Base-by-base conservation (phyloP, 2,888 invertebrate genomes). In the Empis stercorea region DNA sequence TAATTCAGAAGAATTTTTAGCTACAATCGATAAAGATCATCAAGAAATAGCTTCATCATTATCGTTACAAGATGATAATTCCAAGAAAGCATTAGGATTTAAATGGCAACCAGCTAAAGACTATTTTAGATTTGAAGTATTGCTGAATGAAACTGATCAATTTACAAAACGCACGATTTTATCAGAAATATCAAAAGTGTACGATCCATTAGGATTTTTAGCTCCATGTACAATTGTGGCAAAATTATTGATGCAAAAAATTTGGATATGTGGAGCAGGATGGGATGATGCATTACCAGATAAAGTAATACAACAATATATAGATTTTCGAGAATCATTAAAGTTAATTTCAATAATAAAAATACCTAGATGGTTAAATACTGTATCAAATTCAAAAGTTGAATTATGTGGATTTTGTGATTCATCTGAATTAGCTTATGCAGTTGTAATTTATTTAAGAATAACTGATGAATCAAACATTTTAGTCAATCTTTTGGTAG, bases 401-500 rank as follows among this genome's bases (percentile, higher is more conserved):
- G 4, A 32, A 32, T 9, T 32, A 5, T 32, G 32, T 13, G 32
- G 9, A 10, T 32, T 32, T 13, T 32, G 32, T 32, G 32, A 32
- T 32, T 3, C 32, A 32, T 32, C 32, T 5, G 32, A 32, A 32
- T 3, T 32, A 5, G 32, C 32, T 5, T 32, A 32, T 32, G 32
- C 32, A 32, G 49, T 47, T 2, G 46, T 42, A 2, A 38, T 52
- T 13, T 52, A 52, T 43, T 15, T 43, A 10, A 44, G 48, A 13
- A 36, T 43, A 14, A 16, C 45, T 6, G 14, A 15, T 9, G 17
- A 37, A 7, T 32, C 14, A 9, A 14, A n/a, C 6, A 16, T 49
- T 4, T 15, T 15, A n/a, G 23, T 46, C 10, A 11, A 42, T 5
- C 37, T 50, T 10, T 16, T 53, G 2, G 13, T 38, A 11, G 38